Evolutionary conservation across 1,140 invertebrate genomes (phyloP), one percentile per base, ranked within the genome.

Genomic region (Bactericera cockerelli): DNA sequence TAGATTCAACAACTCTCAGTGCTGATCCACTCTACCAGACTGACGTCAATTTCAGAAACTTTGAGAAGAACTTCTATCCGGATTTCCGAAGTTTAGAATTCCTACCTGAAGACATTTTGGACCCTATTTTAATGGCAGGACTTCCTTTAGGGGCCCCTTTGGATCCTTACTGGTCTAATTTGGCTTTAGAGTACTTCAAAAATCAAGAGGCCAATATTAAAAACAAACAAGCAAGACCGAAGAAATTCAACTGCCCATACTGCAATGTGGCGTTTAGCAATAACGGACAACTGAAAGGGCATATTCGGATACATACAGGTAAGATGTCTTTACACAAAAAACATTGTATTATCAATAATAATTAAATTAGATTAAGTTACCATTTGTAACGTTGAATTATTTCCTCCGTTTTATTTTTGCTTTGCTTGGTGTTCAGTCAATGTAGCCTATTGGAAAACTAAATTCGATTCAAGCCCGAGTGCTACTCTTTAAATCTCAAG

Each of bases 211-310:
- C 55, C 0, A 61, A 81, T 3, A 79, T 77, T 60, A 74, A 78
- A 0, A 78, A 83, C 60, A 90, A 92, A 66, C 79, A 87, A 63
- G 4, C 4, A 13, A 74, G 90, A 3, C 89, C 89, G 0, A 93
- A 93, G 70, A 87, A 88, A 64, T 93, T 90, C 68, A 82, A 81
- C 62, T 94, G 90, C 70, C 85, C 86, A 0, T 82, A 89, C 66
- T 94, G 90, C 68, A 78, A 88, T 59, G 87, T 91, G 0, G 87
- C 86, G 0, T 94, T 94, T 68, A 91, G 87, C 28, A 95, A 94
- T 69, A 93, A 93, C 69, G 90, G 91, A 0, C 91, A 95, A 67
- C 75, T 95, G 0, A 90, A 87, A 70, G 90, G 90, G 59, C 91
- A 95, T 67, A 80, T 92, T 14, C 75, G 91, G 21, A 93, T 93